These are phyloP conservation scores for Stenolophus ochropezus DNA, from an alignment of 2,888 invertebrate species.

Conservation along the genomic window DNA sequence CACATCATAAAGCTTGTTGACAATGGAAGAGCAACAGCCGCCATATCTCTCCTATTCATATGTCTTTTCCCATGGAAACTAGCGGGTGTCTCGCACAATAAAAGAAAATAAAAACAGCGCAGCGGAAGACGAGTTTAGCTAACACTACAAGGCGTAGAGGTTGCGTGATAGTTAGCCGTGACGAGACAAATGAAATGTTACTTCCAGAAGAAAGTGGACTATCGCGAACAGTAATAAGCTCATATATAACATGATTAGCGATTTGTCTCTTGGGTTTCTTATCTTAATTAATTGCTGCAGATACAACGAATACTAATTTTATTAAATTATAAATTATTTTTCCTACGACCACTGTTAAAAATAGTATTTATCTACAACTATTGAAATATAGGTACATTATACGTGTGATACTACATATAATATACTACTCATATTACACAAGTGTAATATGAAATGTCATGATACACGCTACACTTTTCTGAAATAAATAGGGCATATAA, in stretches of 20 bases:
- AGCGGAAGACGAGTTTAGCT: constrained; percentile 13
- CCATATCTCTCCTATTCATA: background rate
- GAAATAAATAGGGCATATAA: too few species aligned
- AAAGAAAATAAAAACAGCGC: constrained; percentile 6
- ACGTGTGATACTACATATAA: too few species aligned
- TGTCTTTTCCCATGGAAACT: constrained; percentile 8
- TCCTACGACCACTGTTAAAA: too few species aligned
- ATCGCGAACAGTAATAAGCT: background rate
- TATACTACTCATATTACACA: too few species aligned
- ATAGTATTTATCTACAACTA: too few species aligned
- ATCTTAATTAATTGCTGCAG: background rate
- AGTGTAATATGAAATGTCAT: too few species aligned
- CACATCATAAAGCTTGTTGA: background rate
- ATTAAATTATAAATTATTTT: too few species aligned
- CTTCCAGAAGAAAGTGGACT: constrained; percentile 47
- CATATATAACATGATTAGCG: background rate
- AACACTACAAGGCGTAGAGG: constrained; percentile 31
- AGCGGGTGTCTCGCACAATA: constrained; percentile 24
- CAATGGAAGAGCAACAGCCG: background rate
- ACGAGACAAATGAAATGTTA: constrained; percentile 15
- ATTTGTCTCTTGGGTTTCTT: background rate
- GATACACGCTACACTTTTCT: too few species aligned
- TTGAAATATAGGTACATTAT: too few species aligned
- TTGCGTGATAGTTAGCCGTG: constrained; percentile 26
- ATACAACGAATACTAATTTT: too few species aligned